Conservation (phyloP, 2,888 invertebrate species). For the Tiliacea citrago region DNA sequence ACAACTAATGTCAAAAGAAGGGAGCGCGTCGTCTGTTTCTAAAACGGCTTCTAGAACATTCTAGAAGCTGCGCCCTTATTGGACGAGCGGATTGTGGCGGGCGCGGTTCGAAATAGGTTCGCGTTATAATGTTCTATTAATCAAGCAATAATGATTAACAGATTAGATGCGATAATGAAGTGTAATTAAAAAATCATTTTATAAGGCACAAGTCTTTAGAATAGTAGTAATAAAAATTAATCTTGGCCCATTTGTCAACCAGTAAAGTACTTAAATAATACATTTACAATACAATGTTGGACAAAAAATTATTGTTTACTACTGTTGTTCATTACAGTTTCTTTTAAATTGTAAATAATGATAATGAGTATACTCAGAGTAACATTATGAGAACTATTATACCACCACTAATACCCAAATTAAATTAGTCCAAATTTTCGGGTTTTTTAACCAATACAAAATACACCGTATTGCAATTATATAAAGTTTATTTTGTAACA, state of each 20-base stretch:
- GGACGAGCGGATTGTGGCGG: too few species aligned
- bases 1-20: too few species aligned
- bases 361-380: slow-evolving; percentile 14
- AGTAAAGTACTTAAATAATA: slow-evolving; percentile 6
- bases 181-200: slow-evolving; percentile 38
- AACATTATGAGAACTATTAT: slow-evolving; percentile 12
- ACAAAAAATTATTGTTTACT: background rate
- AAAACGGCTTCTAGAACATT: too few species aligned
- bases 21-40: too few species aligned
- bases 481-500: slow-evolving; percentile 18
- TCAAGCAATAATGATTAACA: slow-evolving; percentile 5
- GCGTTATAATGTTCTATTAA: background rate
- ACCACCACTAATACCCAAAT: background rate
- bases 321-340: background rate
- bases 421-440: background rate
- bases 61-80: too few species aligned
- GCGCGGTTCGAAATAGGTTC: too few species aligned
- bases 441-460: slow-evolving; percentile 1
- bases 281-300: slow-evolving; percentile 15
- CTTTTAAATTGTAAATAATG: background rate
- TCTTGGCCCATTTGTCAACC: slow-evolving; percentile 28
- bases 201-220: slow-evolving; percentile 26
- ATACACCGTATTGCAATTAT: background rate
- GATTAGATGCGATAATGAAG: slow-evolving; percentile 5
- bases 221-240: slow-evolving; percentile 15